Base-by-base conservation (phyloP, 2,888 invertebrate genomes). In the Zhuqinia jingwanae region DNA sequence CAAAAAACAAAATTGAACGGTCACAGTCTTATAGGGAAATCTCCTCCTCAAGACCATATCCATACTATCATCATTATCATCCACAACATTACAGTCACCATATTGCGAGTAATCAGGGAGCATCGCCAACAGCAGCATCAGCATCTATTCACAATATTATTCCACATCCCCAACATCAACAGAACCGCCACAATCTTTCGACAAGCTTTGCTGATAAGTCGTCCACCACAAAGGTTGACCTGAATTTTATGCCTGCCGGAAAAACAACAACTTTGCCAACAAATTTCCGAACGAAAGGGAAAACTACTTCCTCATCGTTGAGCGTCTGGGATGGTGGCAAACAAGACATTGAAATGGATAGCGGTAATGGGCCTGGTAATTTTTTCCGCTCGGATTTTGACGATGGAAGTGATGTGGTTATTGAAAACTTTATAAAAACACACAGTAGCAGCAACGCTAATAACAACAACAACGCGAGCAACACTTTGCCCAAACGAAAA, bases 371-470 rank as follows among this genome's bases (percentile, higher is more conserved):
- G 45, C 65, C 75, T 17, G 65, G 56, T 25, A 60, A 73, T 30
- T 87, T 87, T 68, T 87, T 87, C 56, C 50, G 73, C 10, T 83
- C 83, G 60, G 87, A 87, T 25, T 87, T 87, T 79, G 87, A 88
- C 50, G 87, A 85, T 53, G 85, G 63, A 45, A 88, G 84, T 76
- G 81, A 85, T 70, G 79, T 87, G 53, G 87, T 89, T 45, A 88
- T 89, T 70, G 88, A 89, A 78, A 89, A 88, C 85, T 89, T 88
- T 87, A 85, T 88, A 42, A 86, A 82, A 76, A 87, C 76, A 60
- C 88, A 87, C 17, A 86, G 86, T 42, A 68, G 53, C 25, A 13
- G 45, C 36, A 25, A 27, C 6, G 1, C 68, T 2, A 47, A 70
- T 27, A 20, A 13, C n/a, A 50, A 13, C 22, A 20, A 13, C n/a